These are phyloP conservation scores for Apodemia mormo DNA, from an alignment of 2,888 invertebrate species.

Conservation along the genomic window DNA sequence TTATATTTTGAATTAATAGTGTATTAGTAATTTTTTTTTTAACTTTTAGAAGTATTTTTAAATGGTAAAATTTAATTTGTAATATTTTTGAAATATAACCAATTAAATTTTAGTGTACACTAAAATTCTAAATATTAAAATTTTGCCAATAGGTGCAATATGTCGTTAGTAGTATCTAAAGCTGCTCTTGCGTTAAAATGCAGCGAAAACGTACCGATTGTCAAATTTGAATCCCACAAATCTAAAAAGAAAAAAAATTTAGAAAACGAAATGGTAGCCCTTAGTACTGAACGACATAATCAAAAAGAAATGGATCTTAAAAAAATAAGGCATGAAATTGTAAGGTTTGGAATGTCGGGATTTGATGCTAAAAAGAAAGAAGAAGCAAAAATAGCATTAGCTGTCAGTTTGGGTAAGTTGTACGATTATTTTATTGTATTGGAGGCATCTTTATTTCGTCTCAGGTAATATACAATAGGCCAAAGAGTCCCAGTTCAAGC, in stretches of 20 bases:
- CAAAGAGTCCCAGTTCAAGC: too few species aligned
- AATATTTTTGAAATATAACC: too few species aligned
- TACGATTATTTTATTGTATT: too few species aligned
- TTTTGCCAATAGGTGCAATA: conserved; percentile 39
- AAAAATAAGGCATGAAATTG: conserved; percentile 89
- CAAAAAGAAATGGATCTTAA: conserved; percentile 86
- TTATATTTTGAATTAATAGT: too few species aligned
- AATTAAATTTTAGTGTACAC: too few species aligned
- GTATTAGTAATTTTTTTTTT: too few species aligned
- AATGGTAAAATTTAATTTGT: too few species aligned
- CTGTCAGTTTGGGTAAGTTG: conserved; percentile 91
- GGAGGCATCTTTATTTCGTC: too few species aligned
- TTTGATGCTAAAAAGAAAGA: conserved; percentile 86
- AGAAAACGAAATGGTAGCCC: conserved; percentile 39
- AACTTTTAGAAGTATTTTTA: too few species aligned
- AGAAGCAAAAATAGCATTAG: conserved; percentile 89
- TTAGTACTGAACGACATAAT: conserved; percentile 36
- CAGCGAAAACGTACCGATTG: conserved; percentile 69
- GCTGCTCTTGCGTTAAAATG: conserved; percentile 74
- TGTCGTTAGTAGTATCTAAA: conserved; percentile 74
- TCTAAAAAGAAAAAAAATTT: conserved; percentile 60
- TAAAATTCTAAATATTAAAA: too few species aligned
- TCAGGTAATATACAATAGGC: too few species aligned
- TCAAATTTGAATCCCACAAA: conserved; percentile 78
- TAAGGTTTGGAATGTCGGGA: conserved; percentile 91